These are phyloP conservation scores for Muscicapa striata DNA, from an alignment of 2,797 vertebrate species.

Conservation along the genomic window DNA sequence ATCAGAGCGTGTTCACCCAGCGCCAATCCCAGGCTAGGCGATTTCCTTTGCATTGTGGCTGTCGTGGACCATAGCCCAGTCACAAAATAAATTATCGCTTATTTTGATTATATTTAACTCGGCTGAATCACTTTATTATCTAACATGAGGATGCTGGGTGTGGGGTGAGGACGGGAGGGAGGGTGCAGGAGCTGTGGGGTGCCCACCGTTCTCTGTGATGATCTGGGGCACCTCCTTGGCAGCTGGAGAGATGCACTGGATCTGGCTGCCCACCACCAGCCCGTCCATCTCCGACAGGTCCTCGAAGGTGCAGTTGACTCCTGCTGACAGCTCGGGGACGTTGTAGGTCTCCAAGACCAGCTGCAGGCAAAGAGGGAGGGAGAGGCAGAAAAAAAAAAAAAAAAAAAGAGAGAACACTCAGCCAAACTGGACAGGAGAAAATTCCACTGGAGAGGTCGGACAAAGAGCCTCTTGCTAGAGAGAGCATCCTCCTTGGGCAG, in stretches of 20 bases:
- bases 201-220: slow-evolving; percentile 90
- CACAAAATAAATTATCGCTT: too few species aligned
- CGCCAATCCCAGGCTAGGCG: too few species aligned
- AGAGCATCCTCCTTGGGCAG: slow-evolving; percentile 66
- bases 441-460: slow-evolving; percentile 57
- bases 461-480: slow-evolving; percentile 67
- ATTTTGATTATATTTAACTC: too few species aligned
- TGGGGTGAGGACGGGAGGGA: neutral
- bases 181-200: neutral
- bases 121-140: too few species aligned
- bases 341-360: slow-evolving; percentile 95
- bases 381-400: neutral
- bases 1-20: too few species aligned
- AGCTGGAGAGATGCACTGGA: slow-evolving; percentile 91
- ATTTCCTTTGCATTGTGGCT: too few species aligned
- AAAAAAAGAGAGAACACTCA: neutral
- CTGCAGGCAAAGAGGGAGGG: slow-evolving; percentile 69
- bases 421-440: neutral
- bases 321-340: slow-evolving; percentile 93
- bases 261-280: slow-evolving; percentile 92
- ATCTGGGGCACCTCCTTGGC: slow-evolving; percentile 95
- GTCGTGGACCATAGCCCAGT: too few species aligned
- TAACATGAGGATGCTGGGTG: neutral
- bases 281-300: slow-evolving; percentile 97
- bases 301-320: slow-evolving; percentile 96